phyloP scores from a whole-genome alignment of 2,113 vertebrate genomes.

The Azemiops feae region DNA sequence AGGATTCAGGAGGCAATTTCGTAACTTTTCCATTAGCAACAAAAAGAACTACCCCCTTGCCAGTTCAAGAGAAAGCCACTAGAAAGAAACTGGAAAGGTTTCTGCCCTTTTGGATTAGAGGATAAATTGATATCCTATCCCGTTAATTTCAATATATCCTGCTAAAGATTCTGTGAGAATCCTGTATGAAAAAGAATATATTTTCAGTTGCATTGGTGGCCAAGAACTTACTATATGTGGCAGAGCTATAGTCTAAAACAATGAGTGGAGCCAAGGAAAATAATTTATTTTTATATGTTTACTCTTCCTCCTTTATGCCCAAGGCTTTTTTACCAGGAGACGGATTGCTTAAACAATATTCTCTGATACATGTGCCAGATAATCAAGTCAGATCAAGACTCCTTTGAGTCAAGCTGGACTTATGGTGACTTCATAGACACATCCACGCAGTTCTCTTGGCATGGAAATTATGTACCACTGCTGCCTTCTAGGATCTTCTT shows the following conservation, averaged over 20 bases:
- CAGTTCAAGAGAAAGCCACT: not conserved
- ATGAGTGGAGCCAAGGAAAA: not conserved
- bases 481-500: not conserved
- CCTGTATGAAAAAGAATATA: not conserved
- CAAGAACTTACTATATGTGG: not conserved
- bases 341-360: not conserved
- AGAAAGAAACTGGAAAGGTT: not conserved
- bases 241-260: not conserved
- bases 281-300: not conserved
- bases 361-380: not conserved
- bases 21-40: not conserved
- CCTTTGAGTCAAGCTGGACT: not conserved
- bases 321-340: not conserved
- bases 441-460: not conserved
- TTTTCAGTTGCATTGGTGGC: not conserved
- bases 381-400: not conserved
- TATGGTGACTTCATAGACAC: not conserved
- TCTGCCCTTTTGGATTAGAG: not conserved
- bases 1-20: not conserved
- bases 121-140: not conserved
- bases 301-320: not conserved
- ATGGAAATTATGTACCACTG: not conserved
- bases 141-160: not conserved
- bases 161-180: not conserved
- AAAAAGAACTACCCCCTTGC: not conserved